These are phyloP conservation scores for Cheilosia variabilis DNA, from an alignment of 2,888 invertebrate genomes.

Conservation along the genomic window DNA sequence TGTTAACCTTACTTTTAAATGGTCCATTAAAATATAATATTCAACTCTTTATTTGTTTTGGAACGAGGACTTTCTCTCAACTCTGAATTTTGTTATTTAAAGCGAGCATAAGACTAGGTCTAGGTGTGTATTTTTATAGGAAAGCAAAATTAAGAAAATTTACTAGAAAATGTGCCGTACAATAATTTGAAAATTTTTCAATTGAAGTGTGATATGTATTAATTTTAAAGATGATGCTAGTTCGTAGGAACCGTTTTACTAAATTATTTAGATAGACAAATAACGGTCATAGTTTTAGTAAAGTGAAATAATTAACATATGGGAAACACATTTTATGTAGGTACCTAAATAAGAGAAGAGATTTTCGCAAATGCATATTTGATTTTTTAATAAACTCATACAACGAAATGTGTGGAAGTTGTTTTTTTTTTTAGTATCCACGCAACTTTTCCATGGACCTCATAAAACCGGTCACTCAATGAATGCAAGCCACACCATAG, in stretches of 20 bases:
- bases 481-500: no score
- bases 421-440: not conserved
- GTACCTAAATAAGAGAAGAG: slow-evolving; percentile 1
- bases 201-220: slow-evolving; percentile 39
- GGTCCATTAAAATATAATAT: no score
- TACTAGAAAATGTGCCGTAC: slow-evolving; percentile 7
- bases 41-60: no score
- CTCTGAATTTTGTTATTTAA: not conserved
- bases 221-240: slow-evolving; percentile 12
- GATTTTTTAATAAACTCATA: not conserved
- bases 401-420: not conserved
- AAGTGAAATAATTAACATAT: not conserved
- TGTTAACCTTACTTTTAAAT: no score
- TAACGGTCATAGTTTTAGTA: not conserved
- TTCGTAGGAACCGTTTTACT: slow-evolving; percentile 6
- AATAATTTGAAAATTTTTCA: slow-evolving; percentile 13
- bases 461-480: no score
- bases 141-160: slow-evolving; percentile 2
- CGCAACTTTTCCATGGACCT: no score
- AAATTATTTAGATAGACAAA: not conserved
- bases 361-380: not conserved
- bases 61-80: not conserved
- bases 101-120: not conserved
- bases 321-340: not conserved
- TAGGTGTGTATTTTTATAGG: not conserved